phyloP scores from a whole-genome alignment of 2,888 invertebrate genomes.

The Stenurella melanura region DNA sequence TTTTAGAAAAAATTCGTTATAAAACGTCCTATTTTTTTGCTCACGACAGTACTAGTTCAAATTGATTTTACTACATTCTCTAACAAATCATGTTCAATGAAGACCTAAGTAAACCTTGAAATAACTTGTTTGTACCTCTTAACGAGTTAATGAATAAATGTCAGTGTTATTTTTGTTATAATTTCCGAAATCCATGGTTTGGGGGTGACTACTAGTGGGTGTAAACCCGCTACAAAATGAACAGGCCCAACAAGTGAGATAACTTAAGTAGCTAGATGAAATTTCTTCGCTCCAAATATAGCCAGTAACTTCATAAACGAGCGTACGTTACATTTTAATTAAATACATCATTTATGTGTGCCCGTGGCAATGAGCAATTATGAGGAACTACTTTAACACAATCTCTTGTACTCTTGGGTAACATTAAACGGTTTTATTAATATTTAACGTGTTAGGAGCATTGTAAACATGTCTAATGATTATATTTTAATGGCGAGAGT shows the following conservation, averaged over 20 bases:
- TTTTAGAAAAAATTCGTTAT: too few species aligned
- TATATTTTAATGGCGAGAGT: constrained; percentile 22
- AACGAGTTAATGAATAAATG: too few species aligned
- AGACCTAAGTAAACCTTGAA: too few species aligned
- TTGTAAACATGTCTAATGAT: constrained; percentile 41
- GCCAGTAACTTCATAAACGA: not conserved
- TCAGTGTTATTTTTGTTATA: too few species aligned
- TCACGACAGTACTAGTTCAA: too few species aligned
- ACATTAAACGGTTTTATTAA: constrained; percentile 43
- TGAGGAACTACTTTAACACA: constrained; percentile 40
- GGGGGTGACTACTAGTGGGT: too few species aligned
- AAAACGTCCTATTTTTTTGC: too few species aligned
- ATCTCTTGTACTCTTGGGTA: constrained; percentile 17
- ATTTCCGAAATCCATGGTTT: too few species aligned
- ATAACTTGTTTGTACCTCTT: too few species aligned
- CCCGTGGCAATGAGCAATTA: constrained; percentile 17
- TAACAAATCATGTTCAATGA: too few species aligned
- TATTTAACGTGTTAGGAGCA: constrained; percentile 45
- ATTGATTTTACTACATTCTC: too few species aligned
- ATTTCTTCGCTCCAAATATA: not conserved
- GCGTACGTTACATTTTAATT: constrained; percentile 2
- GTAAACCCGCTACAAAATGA: not conserved
- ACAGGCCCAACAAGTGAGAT: not conserved
- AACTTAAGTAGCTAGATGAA: not conserved
- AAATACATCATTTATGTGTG: constrained; percentile 17